phyloP scores from a whole-genome alignment of 2,797 vertebrate species.

The Poeciliopsis presidionis region DNA sequence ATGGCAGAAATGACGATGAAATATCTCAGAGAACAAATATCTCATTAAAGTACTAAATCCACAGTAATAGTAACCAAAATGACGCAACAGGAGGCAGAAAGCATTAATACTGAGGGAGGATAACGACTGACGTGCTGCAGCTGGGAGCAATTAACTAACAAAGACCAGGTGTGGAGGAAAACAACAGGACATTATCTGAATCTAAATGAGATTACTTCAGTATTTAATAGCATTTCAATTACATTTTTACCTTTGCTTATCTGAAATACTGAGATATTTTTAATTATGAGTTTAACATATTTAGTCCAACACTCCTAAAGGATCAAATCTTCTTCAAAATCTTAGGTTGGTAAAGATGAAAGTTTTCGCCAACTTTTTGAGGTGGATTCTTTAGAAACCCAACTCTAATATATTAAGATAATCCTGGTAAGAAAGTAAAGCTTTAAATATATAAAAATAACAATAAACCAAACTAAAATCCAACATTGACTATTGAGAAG shows the following conservation, averaged over 20 bases:
- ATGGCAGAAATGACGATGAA: neutral
- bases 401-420: neutral
- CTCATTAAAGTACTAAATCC: neutral
- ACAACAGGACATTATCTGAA: neutral
- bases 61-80: neutral
- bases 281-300: neutral
- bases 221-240: neutral
- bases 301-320: neutral
- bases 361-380: neutral
- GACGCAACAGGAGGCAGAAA: neutral
- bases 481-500: neutral
- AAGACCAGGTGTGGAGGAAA: neutral
- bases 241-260: neutral
- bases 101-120: neutral
- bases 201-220: neutral
- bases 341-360: neutral
- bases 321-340: neutral
- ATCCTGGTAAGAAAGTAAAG: neutral
- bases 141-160: neutral
- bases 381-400: neutral
- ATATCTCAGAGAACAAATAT: neutral
- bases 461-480: neutral
- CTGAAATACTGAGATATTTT: neutral
- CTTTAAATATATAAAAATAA: neutral
- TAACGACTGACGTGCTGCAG: neutral